Evolutionary conservation across 2,888 invertebrate species (phyloP).

Genomic region (Eulithis testata): DNA sequence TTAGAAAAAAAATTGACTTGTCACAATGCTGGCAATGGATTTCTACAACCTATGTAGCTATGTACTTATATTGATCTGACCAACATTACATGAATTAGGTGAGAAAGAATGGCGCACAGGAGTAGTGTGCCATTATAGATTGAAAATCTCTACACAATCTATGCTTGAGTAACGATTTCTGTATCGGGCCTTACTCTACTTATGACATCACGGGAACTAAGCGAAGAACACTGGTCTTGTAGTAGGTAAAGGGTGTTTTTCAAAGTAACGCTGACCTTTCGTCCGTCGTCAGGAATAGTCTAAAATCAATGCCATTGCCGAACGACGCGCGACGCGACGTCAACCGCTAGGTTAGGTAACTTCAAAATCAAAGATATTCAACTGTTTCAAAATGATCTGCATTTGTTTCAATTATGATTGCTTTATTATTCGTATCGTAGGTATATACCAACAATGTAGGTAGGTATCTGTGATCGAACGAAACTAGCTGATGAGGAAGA

Average conservation of each 20-base stretch:
- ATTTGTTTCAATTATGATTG: slow-evolving; percentile 25
- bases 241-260: background rate
- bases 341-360: slow-evolving; percentile 54
- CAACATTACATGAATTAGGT: no score
- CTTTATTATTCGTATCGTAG: background rate
- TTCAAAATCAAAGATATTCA: slow-evolving; percentile 36
- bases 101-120: no score
- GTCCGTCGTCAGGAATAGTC: slow-evolving; percentile 36
- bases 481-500: background rate
- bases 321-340: slow-evolving; percentile 28
- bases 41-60: no score
- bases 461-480: background rate
- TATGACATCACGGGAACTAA: background rate
- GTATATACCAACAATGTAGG: no score
- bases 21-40: no score
- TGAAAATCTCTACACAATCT: no score
- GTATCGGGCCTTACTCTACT: no score
- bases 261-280: slow-evolving; percentile 34
- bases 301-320: slow-evolving; percentile 61
- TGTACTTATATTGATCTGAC: no score
- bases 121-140: no score
- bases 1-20: no score
- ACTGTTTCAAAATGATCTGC: slow-evolving; percentile 30
- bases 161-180: no score
- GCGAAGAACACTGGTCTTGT: background rate